Percentiles rank a stretch among this genome's conserved stretches.
Evolutionary conservation across 2,888 invertebrate species (phyloP).

Genomic region (Leptogaster cylindrica): DNA sequence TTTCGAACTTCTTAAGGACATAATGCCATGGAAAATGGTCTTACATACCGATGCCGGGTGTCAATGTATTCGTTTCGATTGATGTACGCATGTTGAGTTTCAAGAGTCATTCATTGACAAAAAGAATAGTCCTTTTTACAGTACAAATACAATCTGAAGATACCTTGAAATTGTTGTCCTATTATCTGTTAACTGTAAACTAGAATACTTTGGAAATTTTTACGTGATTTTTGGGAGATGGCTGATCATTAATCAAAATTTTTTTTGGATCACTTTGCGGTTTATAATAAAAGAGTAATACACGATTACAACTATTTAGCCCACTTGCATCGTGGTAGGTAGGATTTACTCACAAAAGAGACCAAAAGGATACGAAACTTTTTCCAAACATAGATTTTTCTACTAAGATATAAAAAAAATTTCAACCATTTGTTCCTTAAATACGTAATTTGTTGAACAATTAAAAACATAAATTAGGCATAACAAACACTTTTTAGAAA

Average conservation of each 20-base stretch:
- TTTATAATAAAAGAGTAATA: slow-evolving; percentile 24
- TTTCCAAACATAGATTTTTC: no score
- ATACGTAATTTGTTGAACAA: no score
- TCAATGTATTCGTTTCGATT: slow-evolving; percentile 24
- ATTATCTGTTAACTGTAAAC: slow-evolving; percentile 24
- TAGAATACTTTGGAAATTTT: background rate
- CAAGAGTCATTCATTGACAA: slow-evolving; percentile 27
- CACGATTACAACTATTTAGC: slow-evolving; percentile 6
- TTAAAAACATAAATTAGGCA: no score
- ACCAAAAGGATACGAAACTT: no score
- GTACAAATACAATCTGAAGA: slow-evolving; percentile 33
- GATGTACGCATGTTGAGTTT: slow-evolving; percentile 8
- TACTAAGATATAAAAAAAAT: no score
- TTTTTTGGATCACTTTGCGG: slow-evolving; percentile 34
- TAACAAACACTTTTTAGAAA: no score
- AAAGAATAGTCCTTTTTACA: background rate
- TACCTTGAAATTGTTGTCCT: slow-evolving; percentile 34
- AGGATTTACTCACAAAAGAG: background rate
- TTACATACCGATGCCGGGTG: slow-evolving; percentile 23
- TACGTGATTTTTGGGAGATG: slow-evolving; percentile 29
- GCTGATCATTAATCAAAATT: slow-evolving; percentile 34
- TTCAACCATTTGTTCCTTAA: no score
- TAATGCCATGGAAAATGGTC: slow-evolving; percentile 16
- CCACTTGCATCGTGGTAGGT: slow-evolving; percentile 33
- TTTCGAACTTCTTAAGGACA: slow-evolving; percentile 8